These are phyloP conservation scores for Drosophila engyochracea DNA, from an alignment of 2,888 invertebrate species.

Conservation along the genomic window DNA sequence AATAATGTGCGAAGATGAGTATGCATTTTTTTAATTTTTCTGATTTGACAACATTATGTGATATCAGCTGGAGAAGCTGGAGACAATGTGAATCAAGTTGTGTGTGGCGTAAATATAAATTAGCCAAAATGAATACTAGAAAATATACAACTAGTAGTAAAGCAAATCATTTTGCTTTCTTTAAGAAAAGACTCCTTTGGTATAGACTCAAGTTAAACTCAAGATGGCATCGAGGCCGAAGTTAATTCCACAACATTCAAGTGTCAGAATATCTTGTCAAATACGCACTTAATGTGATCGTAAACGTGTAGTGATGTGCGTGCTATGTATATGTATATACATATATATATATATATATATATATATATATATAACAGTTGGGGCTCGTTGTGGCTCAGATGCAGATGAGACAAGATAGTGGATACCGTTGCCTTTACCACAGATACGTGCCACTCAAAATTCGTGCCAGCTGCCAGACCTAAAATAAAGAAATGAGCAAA, in stretches of 20 bases:
- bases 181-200: neutral
- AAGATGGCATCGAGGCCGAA: constrained; percentile 5
- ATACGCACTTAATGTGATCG: constrained; percentile 45
- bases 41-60: neutral
- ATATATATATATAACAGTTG: neutral
- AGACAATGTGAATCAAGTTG: neutral
- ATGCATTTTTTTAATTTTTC: neutral
- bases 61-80: neutral
- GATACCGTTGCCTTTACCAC: constrained; percentile 22
- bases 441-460: constrained; percentile 44
- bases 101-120: neutral
- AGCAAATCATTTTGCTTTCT: neutral
- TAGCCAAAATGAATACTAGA: neutral
- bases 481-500: constrained; percentile 42
- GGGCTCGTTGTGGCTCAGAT: constrained; percentile 19
- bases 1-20: neutral
- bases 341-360: neutral
- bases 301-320: constrained; percentile 41
- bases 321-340: neutral
- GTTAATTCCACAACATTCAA: constrained; percentile 15
- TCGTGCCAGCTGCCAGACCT: constrained; percentile 28
- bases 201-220: constrained; percentile 5
- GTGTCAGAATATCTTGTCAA: constrained; percentile 45
- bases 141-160: neutral
- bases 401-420: constrained; percentile 35